Conservation (phyloP, 2,888 invertebrate species). For the Platynereis dumerilii region DNA sequence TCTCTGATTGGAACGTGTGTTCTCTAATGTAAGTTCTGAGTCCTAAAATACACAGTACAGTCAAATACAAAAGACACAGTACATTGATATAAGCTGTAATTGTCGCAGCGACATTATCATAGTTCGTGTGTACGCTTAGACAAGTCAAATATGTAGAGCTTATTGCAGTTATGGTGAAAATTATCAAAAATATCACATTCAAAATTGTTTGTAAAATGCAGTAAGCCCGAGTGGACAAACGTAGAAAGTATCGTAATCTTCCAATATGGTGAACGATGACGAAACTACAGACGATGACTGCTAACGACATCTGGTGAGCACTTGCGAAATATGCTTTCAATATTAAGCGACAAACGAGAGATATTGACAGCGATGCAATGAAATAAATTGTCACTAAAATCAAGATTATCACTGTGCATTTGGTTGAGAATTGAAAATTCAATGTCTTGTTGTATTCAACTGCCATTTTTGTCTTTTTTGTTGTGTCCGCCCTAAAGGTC, state of each 20-base stretch:
- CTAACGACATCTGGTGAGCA: slow-evolving; percentile 22
- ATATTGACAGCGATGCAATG: slow-evolving; percentile 1
- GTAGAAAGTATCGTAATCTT: not conserved
- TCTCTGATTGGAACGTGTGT: no score
- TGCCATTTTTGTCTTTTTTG: no score
- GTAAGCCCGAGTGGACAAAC: slow-evolving; percentile 3
- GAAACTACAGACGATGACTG: slow-evolving; percentile 11
- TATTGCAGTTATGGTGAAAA: slow-evolving; percentile 3
- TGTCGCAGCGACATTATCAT: slow-evolving; percentile 11
- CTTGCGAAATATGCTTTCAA: slow-evolving; percentile 22
- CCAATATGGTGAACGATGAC: slow-evolving; percentile 20
- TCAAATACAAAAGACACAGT: slow-evolving; percentile 9
- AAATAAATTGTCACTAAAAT: slow-evolving; percentile 4
- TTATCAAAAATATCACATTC: not conserved
- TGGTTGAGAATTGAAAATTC: not conserved
- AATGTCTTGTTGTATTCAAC: not conserved
- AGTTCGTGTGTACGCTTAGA: slow-evolving; percentile 11
- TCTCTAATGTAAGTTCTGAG: no score
- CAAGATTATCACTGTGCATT: slow-evolving; percentile 3
- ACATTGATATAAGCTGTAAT: slow-evolving; percentile 3
- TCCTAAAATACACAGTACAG: not conserved
- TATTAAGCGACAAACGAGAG: slow-evolving; percentile 11
- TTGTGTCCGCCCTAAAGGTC: no score
- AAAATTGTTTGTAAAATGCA: not conserved
- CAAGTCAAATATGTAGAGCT: slow-evolving; percentile 10